phyloP scores from a whole-genome alignment of 2,888 invertebrate species.

The Ectemnius continuus region DNA sequence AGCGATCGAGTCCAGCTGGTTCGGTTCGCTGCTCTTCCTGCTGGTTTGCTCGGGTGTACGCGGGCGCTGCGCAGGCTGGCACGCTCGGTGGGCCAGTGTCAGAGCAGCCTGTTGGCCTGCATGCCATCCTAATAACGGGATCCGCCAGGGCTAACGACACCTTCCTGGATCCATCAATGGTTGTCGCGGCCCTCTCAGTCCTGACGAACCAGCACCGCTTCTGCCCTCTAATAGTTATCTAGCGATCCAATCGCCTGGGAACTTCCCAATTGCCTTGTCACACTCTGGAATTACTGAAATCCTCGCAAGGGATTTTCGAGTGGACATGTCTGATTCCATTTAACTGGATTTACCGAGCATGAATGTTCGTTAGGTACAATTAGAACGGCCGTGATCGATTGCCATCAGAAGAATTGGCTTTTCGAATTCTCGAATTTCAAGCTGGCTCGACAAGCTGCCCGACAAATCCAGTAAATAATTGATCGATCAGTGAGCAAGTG shows the following conservation, averaged over 20 bases:
- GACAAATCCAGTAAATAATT: neutral
- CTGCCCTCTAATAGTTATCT: no score
- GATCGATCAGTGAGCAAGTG: neutral
- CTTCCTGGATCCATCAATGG: slow-evolving; percentile 51
- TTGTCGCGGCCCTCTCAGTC: slow-evolving; percentile 26
- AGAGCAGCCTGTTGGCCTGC: slow-evolving; percentile 56
- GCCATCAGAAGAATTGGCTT: no score
- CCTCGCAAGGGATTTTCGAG: no score
- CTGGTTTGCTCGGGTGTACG: slow-evolving; percentile 31
- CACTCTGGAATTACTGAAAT: no score
- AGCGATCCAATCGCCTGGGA: no score
- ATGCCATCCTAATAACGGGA: slow-evolving; percentile 68
- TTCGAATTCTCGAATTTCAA: no score
- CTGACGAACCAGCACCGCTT: slow-evolving; percentile 3
- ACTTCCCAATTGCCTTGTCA: no score
- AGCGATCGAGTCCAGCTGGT: slow-evolving; percentile 51
- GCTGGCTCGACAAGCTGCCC: neutral
- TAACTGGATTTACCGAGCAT: no score
- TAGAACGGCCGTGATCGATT: no score
- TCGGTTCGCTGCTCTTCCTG: slow-evolving; percentile 27
- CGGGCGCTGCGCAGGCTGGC: slow-evolving; percentile 9
- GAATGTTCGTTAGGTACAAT: no score
- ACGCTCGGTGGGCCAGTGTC: slow-evolving; percentile 11
- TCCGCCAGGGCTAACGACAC: slow-evolving; percentile 59
- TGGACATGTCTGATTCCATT: no score